These are phyloP conservation scores for Exocentrus adspersus DNA, from an alignment of 2,888 invertebrate genomes.

Conservation along the genomic window DNA sequence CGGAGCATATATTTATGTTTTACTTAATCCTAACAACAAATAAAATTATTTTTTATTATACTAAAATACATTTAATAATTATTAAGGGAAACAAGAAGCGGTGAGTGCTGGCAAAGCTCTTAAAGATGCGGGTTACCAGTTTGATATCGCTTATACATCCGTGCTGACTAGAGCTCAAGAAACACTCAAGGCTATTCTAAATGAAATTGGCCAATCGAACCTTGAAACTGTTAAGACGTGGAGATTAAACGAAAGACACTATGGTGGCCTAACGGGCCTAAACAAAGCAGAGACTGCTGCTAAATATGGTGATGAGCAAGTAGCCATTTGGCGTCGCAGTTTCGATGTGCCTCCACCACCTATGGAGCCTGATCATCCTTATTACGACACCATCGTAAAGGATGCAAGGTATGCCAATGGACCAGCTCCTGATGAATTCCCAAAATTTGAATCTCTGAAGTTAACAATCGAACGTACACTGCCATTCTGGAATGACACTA, in stretches of 20 bases:
- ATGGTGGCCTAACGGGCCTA: slow-evolving; percentile 74
- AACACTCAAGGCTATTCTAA: slow-evolving; percentile 68
- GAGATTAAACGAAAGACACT: slow-evolving; percentile 74
- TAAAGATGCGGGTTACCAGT: slow-evolving; percentile 68
- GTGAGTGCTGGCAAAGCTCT: slow-evolving; percentile 70
- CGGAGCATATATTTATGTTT: too few species aligned
- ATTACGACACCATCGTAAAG: slow-evolving; percentile 81
- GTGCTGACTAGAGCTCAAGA: slow-evolving; percentile 72
- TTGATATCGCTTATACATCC: slow-evolving; percentile 73
- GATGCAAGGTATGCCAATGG: slow-evolving; percentile 77
- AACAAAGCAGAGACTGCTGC: slow-evolving; percentile 75
- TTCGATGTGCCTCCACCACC: slow-evolving; percentile 87
- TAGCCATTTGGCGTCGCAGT: slow-evolving; percentile 89
- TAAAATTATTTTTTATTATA: too few species aligned
- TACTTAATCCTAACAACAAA: neutral
- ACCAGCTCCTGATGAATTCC: slow-evolving; percentile 81
- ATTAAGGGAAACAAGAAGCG: slow-evolving; percentile 70
- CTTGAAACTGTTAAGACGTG: slow-evolving; percentile 69
- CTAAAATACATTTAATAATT: too few species aligned
- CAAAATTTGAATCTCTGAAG: slow-evolving; percentile 86
- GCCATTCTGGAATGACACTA: slow-evolving; percentile 89
- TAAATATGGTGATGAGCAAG: slow-evolving; percentile 74
- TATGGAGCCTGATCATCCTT: slow-evolving; percentile 82
- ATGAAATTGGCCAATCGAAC: slow-evolving; percentile 68
- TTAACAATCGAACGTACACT: slow-evolving; percentile 85